Evolutionary conservation across 1,140 invertebrate genomes (phyloP).

Genomic region (Drosophila orena): DNA sequence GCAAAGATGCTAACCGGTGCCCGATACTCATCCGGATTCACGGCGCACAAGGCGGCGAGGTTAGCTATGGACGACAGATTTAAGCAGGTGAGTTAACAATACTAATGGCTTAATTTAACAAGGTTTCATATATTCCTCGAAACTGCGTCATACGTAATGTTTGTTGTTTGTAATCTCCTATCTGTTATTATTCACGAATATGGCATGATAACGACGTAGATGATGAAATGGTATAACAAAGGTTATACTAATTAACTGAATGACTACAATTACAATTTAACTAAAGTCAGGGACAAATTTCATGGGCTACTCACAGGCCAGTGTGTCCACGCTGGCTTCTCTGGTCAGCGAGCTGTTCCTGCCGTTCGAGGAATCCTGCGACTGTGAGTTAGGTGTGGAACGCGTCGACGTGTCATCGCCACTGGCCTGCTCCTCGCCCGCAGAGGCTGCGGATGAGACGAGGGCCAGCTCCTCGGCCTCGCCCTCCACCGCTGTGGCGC

Average conservation of each 20-base stretch:
- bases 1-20: slow-evolving; percentile 95
- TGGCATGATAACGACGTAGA: neutral
- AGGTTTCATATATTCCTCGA: too few relatives aligned
- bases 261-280: too few relatives aligned
- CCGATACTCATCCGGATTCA: slow-evolving; percentile 91
- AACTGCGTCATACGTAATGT: too few relatives aligned
- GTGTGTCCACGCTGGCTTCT: slow-evolving; percentile 87
- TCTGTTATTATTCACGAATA: too few relatives aligned
- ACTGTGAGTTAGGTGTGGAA: slow-evolving; percentile 73
- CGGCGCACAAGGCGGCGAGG: slow-evolving; percentile 62
- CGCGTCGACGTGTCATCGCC: slow-evolving; percentile 65
- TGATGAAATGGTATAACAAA: neutral
- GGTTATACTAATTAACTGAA: too few relatives aligned
- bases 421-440: slow-evolving; percentile 64
- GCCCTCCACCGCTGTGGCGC: slow-evolving; percentile 40
- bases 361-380: slow-evolving; percentile 78
- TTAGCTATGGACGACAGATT: slow-evolving; percentile 48
- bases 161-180: too few relatives aligned
- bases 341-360: slow-evolving; percentile 86
- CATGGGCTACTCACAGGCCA: slow-evolving; percentile 85
- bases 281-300: neutral
- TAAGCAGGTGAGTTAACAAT: neutral
- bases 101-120: neutral
- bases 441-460: slow-evolving; percentile 75
- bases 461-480: slow-evolving; percentile 66